These are phyloP conservation scores for Slavum lentiscoides DNA, from an alignment of 2,888 invertebrate species.

Conservation along the genomic window DNA sequence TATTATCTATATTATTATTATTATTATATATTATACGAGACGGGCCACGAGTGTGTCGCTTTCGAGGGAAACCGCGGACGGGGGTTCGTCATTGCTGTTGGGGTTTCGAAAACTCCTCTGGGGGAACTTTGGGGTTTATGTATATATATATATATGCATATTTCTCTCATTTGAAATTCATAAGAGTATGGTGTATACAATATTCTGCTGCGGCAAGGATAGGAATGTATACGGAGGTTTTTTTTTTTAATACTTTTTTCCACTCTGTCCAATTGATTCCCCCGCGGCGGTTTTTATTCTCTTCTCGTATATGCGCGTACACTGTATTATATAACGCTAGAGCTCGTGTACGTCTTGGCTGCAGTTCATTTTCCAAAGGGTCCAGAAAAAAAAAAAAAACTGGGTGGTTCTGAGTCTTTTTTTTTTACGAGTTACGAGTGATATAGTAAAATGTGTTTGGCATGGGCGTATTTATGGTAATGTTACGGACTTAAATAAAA, in stretches of 20 bases:
- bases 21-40: too few relatives aligned
- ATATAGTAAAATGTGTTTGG: slow-evolving; percentile 41
- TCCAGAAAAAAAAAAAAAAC: slow-evolving; percentile 37
- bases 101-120: slow-evolving; percentile 5
- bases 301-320: slow-evolving; percentile 17
- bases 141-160: slow-evolving; percentile 11
- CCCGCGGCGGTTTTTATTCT: slow-evolving; percentile 22
- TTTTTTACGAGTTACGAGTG: slow-evolving; percentile 41
- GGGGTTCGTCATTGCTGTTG: slow-evolving; percentile 1
- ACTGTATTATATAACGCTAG: neutral
- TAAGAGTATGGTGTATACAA: neutral
- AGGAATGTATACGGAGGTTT: slow-evolving; percentile 26
- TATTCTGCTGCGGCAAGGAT: neutral
- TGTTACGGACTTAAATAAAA: slow-evolving; percentile 37
- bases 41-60: too few relatives aligned
- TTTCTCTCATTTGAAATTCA: slow-evolving; percentile 41
- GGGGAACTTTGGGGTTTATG: slow-evolving; percentile 16
- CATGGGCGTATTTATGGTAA: slow-evolving; percentile 49
- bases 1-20: too few relatives aligned
- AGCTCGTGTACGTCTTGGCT: neutral
- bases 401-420: slow-evolving; percentile 41
- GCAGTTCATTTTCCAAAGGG: slow-evolving; percentile 34
- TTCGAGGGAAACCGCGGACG: neutral
- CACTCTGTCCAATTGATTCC: slow-evolving; percentile 51
- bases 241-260: slow-evolving; percentile 45